Evolutionary conservation across 2,113 vertebrate species (phyloP).

Genomic region (Stegostoma tigrinum): DNA sequence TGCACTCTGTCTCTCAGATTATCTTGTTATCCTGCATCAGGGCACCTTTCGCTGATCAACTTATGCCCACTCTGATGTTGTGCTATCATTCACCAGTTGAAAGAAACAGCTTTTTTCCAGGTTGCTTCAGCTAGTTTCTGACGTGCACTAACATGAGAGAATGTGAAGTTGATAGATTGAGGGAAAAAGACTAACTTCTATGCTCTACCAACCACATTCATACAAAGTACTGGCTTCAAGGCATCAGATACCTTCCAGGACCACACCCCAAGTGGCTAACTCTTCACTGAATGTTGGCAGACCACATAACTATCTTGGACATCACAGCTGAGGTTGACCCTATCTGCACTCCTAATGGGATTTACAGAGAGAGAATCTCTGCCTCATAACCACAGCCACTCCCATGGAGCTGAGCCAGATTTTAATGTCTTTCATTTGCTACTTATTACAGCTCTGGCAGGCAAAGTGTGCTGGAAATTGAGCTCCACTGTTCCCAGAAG

Average conservation of each 20-base stretch:
- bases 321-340: neutral
- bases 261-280: neutral
- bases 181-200: too few relatives aligned
- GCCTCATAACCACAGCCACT: neutral
- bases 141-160: too few relatives aligned
- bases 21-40: neutral
- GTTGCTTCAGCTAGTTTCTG: neutral
- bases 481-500: too few relatives aligned
- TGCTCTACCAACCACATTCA: neutral
- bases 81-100: neutral
- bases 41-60: neutral
- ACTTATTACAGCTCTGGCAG: too few relatives aligned
- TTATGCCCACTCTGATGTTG: neutral
- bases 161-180: neutral
- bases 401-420: too few relatives aligned
- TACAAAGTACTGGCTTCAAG: neutral
- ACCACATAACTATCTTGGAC: too few relatives aligned
- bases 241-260: neutral
- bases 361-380: neutral
- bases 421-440: too few relatives aligned
- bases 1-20: neutral
- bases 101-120: neutral
- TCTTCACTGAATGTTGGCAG: neutral
- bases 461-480: too few relatives aligned
- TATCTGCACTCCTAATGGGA: neutral